Evolutionary conservation across 2,888 invertebrate species (phyloP).

Genomic region (Tuberolachnus salignus): DNA sequence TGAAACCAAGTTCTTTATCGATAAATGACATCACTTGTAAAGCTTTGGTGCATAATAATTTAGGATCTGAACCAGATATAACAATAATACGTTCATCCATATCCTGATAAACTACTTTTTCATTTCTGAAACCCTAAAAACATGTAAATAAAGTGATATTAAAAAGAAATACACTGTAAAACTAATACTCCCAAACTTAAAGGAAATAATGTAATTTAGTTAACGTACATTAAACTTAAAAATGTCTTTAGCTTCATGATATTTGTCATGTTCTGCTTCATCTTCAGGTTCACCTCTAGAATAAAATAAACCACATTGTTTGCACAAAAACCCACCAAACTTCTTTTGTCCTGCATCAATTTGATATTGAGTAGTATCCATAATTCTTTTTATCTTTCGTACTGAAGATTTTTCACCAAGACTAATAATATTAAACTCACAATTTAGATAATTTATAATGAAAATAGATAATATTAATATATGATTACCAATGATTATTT

Average conservation of each 20-base stretch:
- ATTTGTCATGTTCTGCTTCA: constrained; percentile 63
- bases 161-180: too few species aligned
- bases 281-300: constrained; percentile 79
- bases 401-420: constrained; percentile 13
- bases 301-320: constrained; percentile 76
- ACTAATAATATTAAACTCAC: not conserved
- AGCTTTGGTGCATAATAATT: constrained; percentile 70
- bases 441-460: not conserved
- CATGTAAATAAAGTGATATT: constrained; percentile 9
- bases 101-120: constrained; percentile 67
- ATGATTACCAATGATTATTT: constrained; percentile 16
- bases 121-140: constrained; percentile 80
- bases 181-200: too few species aligned
- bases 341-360: constrained; percentile 84
- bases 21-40: constrained; percentile 70
- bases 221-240: constrained; percentile 48
- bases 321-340: constrained; percentile 77
- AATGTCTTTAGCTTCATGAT: constrained; percentile 37
- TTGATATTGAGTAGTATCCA: constrained; percentile 68
- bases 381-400: constrained; percentile 61
- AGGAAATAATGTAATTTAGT: not conserved
- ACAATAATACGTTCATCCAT: constrained; percentile 66
- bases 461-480: not conserved
- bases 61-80: constrained; percentile 68
- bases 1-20: constrained; percentile 73